Evolutionary conservation across 2,888 invertebrate species (phyloP).

Genomic region (Tetrapedia diversipes): DNA sequence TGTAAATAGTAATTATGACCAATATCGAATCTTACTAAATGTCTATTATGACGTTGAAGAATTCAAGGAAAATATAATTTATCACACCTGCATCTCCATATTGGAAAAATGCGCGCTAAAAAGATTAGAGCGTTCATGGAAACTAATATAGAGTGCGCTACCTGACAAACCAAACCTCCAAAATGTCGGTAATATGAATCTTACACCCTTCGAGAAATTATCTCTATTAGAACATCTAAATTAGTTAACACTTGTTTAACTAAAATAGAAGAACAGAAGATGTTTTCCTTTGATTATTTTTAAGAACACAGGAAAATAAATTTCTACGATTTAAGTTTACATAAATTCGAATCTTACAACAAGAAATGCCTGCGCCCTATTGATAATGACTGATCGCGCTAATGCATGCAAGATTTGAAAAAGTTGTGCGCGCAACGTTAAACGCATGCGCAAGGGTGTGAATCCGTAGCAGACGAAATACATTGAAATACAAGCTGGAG

Average conservation of each 20-base stretch:
- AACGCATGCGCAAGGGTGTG: constrained; percentile 15
- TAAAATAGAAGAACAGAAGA: neutral
- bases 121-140: neutral
- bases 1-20: no score
- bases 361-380: neutral
- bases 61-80: neutral
- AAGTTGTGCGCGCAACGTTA: constrained; percentile 9
- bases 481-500: constrained; percentile 15
- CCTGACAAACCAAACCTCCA: neutral
- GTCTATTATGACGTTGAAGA: no score
- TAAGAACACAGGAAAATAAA: neutral
- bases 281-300: neutral
- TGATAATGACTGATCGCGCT: neutral
- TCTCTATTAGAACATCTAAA: neutral
- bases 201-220: neutral
- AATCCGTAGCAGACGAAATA: neutral
- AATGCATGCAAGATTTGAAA: constrained; percentile 10
- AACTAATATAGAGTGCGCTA: constrained; percentile 29
- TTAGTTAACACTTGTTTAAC: neutral
- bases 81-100: neutral
- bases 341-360: neutral
- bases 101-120: neutral
- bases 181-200: neutral
- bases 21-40: no score
- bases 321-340: neutral